Evolutionary conservation across 2,797 vertebrate genomes (phyloP), one percentile per base, ranked within the genome.

Genomic region (Gambusia yucatana): DNA sequence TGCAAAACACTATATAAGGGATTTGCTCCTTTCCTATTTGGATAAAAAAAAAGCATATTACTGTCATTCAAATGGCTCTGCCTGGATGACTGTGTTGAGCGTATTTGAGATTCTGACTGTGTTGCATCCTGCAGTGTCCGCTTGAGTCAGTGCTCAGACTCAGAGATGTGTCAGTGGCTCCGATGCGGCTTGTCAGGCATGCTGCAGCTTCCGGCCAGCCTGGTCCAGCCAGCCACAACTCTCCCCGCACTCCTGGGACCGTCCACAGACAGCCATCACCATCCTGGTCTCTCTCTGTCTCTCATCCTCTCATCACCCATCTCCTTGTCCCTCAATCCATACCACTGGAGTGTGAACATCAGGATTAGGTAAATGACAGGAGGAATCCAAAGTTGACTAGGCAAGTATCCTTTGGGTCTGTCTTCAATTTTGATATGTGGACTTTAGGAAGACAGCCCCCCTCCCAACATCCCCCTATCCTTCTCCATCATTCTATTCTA

Each of bases 181-280:
- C 83, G 93, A 95, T 94, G 89, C 92, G 92, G 93, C 94, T 94
- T 94, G 95, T 96, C 95, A 94, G 93, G 87, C 93, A 94, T 94
- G 92, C 92, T 92, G 86, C 84, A 84, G 88, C 92, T 91, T 86
- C 87, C 77, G 86, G 89, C 84, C 91, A 77, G 89, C 89, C 80
- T 63, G 81, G 82, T 90, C 89, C 91, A 91, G 85, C 87, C 92
- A 87, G 84, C 87, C 85, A 88, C 85, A 75, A 77, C 84, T 81
- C 85, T 76, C 82, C 83, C 70, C 73, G 43, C 84, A 84, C 91
- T 93, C 94, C 84, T 82, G 95, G 94, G 94, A 95, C 82, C 9
- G 71, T 85, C 87, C 88, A 82, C 80, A 93, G 93, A 94, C 94
- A 94, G 93, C 91, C 93, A 87, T 94, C 92, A 92, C 86, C 86